Percentiles rank a stretch among this genome's conserved stretches.
phyloP scores from a whole-genome alignment of 2,113 vertebrate species.

The Gracilinanus agilis region DNA sequence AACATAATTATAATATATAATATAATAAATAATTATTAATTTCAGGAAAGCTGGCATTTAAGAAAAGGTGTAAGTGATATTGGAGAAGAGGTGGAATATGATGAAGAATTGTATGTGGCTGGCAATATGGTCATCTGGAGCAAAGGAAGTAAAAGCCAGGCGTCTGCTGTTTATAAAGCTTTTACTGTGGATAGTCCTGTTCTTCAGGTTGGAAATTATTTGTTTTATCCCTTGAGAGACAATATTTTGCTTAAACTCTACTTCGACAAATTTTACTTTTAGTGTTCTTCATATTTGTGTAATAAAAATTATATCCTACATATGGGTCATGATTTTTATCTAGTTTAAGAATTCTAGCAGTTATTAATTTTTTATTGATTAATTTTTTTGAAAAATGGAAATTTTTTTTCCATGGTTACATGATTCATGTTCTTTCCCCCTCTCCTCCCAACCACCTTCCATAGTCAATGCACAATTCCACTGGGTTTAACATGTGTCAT shows the following conservation, averaged over 20 bases:
- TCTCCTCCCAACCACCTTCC: too few relatives aligned
- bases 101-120: constrained; percentile 96
- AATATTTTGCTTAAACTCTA: neutral
- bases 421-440: too few relatives aligned
- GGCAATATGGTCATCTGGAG: constrained; percentile 98
- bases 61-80: constrained; percentile 90
- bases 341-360: neutral
- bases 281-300: neutral
- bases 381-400: too few relatives aligned
- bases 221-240: neutral
- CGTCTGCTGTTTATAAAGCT: constrained; percentile 93
- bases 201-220: constrained; percentile 87
- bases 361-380: neutral
- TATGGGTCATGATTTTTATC: neutral
- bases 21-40: neutral
- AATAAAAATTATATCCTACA: constrained; percentile 27
- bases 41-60: constrained; percentile 95
- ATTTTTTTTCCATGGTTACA: too few relatives aligned
- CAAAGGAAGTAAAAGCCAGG: constrained; percentile 92
- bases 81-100: constrained; percentile 91
- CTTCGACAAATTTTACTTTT: neutral
- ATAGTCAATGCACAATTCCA: too few relatives aligned
- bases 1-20: neutral
- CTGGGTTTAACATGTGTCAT: too few relatives aligned
- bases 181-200: constrained; percentile 97